Conservation (phyloP, 2,888 invertebrate genomes). For the Drosophila antonietae region DNA sequence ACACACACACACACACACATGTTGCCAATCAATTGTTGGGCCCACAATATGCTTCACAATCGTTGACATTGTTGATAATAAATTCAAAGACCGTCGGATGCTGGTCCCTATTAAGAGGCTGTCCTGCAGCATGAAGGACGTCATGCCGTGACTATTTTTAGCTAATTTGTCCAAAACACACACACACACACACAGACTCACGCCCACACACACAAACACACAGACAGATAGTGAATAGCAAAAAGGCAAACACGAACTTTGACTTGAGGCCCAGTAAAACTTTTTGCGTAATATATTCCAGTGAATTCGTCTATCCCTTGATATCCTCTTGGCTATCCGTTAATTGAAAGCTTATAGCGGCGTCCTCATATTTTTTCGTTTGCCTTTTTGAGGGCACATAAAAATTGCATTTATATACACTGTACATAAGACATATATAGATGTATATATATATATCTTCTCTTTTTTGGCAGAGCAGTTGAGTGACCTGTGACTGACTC, state of each 20-base stretch:
- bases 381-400: slow-evolving; percentile 40
- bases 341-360: slow-evolving; percentile 50
- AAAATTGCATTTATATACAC: slow-evolving; percentile 28
- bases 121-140: slow-evolving; percentile 24
- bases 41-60: slow-evolving; percentile 3
- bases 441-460: not conserved
- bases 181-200: slow-evolving; percentile 12
- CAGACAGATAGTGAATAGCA: slow-evolving; percentile 5
- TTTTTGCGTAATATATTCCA: slow-evolving; percentile 24
- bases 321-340: slow-evolving; percentile 18
- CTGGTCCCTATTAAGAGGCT: slow-evolving; percentile 20
- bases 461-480: slow-evolving; percentile 45
- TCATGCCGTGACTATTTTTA: slow-evolving; percentile 69
- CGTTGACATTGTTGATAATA: slow-evolving; percentile 17
- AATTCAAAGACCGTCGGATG: slow-evolving; percentile 38
- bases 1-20: no score
- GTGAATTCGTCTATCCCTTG: slow-evolving; percentile 37
- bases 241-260: slow-evolving; percentile 25
- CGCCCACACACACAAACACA: not conserved
- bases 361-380: slow-evolving; percentile 31
- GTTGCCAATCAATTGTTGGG: slow-evolving; percentile 3
- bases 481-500: slow-evolving; percentile 54
- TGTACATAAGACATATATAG: not conserved
- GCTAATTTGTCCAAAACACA: slow-evolving; percentile 48
- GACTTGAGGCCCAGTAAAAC: slow-evolving; percentile 6